Conservation (phyloP, 2,113 vertebrate species). For the Cygnus atratus region DNA sequence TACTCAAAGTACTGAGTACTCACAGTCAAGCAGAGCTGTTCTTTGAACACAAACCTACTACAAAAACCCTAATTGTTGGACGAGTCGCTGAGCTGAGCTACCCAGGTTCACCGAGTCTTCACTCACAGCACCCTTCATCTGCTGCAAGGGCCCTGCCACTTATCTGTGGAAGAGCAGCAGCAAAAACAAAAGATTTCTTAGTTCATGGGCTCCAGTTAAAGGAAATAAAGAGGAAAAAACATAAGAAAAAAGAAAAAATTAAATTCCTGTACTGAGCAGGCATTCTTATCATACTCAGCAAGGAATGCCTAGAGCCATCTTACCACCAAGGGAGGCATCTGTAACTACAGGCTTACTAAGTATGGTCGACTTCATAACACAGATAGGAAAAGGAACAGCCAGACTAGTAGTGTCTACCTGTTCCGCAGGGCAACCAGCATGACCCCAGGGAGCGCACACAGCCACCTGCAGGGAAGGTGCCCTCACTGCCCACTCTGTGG, state of each 20-base stretch:
- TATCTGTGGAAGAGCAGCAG: not conserved
- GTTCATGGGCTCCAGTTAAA: rapidly evolving
- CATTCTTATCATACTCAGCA: not conserved
- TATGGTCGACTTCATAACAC: rapidly evolving
- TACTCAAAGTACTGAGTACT: not conserved
- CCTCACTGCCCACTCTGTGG: not conserved
- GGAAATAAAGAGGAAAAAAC: not conserved
- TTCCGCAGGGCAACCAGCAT: not conserved
- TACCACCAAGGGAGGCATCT: not conserved
- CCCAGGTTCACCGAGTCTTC: not conserved
- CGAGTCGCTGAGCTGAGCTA: not conserved
- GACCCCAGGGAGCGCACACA: not conserved
- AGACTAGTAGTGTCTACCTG: not conserved
- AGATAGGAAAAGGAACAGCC: not conserved
- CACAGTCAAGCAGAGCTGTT: not conserved
- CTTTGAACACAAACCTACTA: not conserved
- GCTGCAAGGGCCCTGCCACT: not conserved
- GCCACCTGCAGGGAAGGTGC: not conserved
- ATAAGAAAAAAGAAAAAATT: not conserved
- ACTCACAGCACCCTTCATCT: not conserved
- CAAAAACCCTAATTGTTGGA: not conserved
- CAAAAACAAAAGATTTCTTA: not conserved
- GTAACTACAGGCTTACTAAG: not conserved
- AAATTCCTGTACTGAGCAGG: too few relatives aligned
- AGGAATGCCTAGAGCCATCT: not conserved